A percentile compares a stretch with the other conserved stretches of the same genome.
Conservation (phyloP, 2,113 vertebrate species). For the Charadrius vociferus region DNA sequence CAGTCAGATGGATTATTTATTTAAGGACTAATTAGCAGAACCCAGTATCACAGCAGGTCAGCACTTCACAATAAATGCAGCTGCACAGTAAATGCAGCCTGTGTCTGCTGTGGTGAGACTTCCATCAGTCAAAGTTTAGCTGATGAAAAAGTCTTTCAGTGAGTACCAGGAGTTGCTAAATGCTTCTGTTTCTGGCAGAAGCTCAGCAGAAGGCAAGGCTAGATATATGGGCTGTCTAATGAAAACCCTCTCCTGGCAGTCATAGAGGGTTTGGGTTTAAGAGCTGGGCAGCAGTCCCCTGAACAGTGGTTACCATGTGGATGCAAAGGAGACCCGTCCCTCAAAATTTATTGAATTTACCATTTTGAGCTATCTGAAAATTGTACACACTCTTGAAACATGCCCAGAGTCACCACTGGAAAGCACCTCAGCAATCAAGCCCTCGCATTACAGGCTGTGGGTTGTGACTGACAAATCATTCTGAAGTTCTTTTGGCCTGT, state of each 20-base stretch:
- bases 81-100: neutral
- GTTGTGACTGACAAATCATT: neutral
- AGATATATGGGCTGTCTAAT: neutral
- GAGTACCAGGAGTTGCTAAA: constrained; percentile 13
- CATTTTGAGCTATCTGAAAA: neutral
- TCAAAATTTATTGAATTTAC: neutral
- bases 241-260: neutral
- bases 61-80: constrained; percentile 23
- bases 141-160: neutral
- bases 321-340: neutral
- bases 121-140: constrained; percentile 17
- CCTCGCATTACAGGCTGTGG: neutral
- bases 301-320: neutral
- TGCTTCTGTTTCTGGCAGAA: constrained; percentile 2
- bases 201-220: neutral
- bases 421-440: neutral
- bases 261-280: neutral
- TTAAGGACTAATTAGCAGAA: constrained; percentile 41
- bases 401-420: neutral
- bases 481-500: neutral
- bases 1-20: constrained; percentile 27
- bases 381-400: neutral
- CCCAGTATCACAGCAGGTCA: neutral
- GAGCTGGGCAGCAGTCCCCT: neutral
- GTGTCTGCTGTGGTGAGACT: neutral